Evolutionary conservation across 2,888 invertebrate genomes (phyloP).

Genomic region (Drosophila percnosoma): DNA sequence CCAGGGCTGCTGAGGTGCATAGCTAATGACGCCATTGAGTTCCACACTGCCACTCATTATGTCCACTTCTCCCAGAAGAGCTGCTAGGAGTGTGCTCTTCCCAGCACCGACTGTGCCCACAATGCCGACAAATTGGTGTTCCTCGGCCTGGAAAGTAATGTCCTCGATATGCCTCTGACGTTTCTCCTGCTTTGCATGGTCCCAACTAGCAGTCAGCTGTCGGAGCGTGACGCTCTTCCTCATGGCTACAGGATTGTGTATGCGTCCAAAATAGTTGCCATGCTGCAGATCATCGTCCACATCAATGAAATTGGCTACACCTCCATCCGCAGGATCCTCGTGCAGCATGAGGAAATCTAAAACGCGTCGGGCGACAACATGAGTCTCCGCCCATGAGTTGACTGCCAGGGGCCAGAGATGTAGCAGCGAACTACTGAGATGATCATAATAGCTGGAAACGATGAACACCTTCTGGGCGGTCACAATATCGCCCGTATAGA

Average conservation of each 20-base stretch:
- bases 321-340: slow-evolving; percentile 78
- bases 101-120: slow-evolving; percentile 91
- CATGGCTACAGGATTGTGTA: slow-evolving; percentile 72
- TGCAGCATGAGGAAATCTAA: slow-evolving; percentile 87
- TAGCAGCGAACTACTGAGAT: slow-evolving; percentile 90
- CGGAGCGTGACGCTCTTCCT: slow-evolving; percentile 83
- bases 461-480: slow-evolving; percentile 92
- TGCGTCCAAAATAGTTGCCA: slow-evolving; percentile 68
- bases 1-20: slow-evolving; percentile 94
- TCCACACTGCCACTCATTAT: slow-evolving; percentile 87
- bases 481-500: slow-evolving; percentile 87
- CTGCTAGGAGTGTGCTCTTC: slow-evolving; percentile 90
- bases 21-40: slow-evolving; percentile 89
- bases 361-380: slow-evolving; percentile 90
- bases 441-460: slow-evolving; percentile 92
- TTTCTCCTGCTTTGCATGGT: slow-evolving; percentile 70
- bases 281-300: slow-evolving; percentile 67
- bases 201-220: slow-evolving; percentile 86
- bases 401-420: slow-evolving; percentile 92
- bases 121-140: slow-evolving; percentile 85
- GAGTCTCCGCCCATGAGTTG: slow-evolving; percentile 90
- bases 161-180: slow-evolving; percentile 74
- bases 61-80: slow-evolving; percentile 90
- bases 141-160: slow-evolving; percentile 85
- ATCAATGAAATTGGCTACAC: slow-evolving; percentile 69